Base-by-base conservation (phyloP, 2,797 vertebrate genomes). In the Diceros bicornis region DNA sequence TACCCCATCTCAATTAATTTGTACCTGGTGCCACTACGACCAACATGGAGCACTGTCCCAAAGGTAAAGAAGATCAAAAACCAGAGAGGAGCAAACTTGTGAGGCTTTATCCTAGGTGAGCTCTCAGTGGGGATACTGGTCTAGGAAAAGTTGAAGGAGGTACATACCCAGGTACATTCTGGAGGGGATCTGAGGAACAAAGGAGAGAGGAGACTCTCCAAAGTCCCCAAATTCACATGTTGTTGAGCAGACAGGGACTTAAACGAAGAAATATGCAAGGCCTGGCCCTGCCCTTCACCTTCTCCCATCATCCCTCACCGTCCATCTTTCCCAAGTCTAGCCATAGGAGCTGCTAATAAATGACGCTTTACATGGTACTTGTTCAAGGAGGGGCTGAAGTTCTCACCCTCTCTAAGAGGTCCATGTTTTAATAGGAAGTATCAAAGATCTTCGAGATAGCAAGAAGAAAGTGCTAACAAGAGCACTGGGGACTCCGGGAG, bases 91-190 rank as follows among this genome's bases (percentile, higher is more conserved):
- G 47, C 59, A 69, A 75, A 69, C 13, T 59, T 83, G 9, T 69
- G 34, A 89, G 55, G 13, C 13, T 95, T 77, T 89, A 64, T 41
- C n/a, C 50, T 55, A 23, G 32, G 37, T 1, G 14, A 94, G 25
- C n/a, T 7, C 32, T 93, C 64, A 16, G 14, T 55, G 50, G 47
- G 41, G 18, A 88, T 25, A 87, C 12, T 81, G 41, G 23, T 10
- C n/a, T 59, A 89, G 41, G 50, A 96, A 94, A 97, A 68, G 44
- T n/a, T 62, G 17, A n/a, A 96, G 27, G 13, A 52, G 27, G 17
- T 64, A 37, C 16, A 81, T 75, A 37, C 16, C 18, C 25, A 55
- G 47, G n/a, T 14, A 93, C 62, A 72, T 61, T 68, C 61, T 69
- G 52, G 37, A 47, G 66, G 21, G n/a, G 44, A 4, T 44, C 50